Percentiles rank a stretch among this genome's conserved stretches.
These are phyloP conservation scores for Otus scops DNA, from an alignment of 2,797 vertebrate genomes.

Conservation along the genomic window DNA sequence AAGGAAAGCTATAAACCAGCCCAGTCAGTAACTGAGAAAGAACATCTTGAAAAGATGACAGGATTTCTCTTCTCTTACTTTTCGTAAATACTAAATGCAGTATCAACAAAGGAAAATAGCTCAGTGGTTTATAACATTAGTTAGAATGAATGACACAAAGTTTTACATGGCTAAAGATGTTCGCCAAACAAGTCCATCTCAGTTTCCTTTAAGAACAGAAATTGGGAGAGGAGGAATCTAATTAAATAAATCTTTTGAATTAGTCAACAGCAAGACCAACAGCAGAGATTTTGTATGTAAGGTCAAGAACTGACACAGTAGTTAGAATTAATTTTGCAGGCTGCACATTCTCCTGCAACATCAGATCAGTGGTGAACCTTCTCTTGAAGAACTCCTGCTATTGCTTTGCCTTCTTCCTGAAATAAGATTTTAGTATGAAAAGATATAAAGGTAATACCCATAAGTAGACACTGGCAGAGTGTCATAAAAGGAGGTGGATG, in stretches of 20 bases:
- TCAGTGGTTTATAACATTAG: neutral
- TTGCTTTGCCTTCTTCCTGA: neutral
- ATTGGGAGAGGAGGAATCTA: neutral
- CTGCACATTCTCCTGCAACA: neutral
- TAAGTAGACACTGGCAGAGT: neutral
- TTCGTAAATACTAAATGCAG: neutral
- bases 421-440: neutral
- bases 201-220: neutral
- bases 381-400: neutral
- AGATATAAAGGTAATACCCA: neutral
- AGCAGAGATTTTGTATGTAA: neutral
- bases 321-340: neutral
- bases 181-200: neutral
- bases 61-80: neutral
- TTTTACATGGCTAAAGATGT: neutral
- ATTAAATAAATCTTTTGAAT: neutral
- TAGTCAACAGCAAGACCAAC: neutral
- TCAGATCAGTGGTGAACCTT: neutral
- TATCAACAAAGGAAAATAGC: neutral
- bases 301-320: neutral
- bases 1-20: neutral
- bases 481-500: neutral
- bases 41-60: neutral
- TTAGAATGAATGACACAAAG: neutral
- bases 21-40: neutral